phyloP scores from a whole-genome alignment of 2,113 vertebrate species.

The Taxidea taxus region DNA sequence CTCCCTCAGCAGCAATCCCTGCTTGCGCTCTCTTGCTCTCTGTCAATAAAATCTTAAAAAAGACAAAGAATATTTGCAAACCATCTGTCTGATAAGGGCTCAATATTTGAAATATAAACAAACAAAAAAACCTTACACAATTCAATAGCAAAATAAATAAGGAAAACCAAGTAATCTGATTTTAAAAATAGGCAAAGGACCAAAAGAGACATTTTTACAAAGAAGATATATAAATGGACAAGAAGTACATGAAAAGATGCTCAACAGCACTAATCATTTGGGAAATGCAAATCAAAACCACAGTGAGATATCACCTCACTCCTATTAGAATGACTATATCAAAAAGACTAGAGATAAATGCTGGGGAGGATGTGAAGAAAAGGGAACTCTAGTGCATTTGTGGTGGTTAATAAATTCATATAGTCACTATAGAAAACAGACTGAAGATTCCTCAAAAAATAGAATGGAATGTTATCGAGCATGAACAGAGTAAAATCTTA shows the following conservation, averaged over 20 bases:
- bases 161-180: neutral
- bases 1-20: no score
- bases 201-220: neutral
- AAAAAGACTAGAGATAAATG: neutral
- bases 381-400: neutral
- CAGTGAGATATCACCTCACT: neutral
- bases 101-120: neutral
- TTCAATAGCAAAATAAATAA: neutral
- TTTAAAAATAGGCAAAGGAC: neutral
- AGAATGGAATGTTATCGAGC: neutral
- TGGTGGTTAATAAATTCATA: neutral
- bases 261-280: neutral
- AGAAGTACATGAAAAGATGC: neutral
- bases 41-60: no score
- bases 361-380: neutral
- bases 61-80: neutral
- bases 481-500: neutral
- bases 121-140: neutral
- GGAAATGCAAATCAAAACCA: neutral
- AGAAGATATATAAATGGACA: neutral
- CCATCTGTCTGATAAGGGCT: neutral
- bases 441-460: neutral
- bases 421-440: neutral
- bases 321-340: neutral
- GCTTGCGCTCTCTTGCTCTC: no score